Evolutionary conservation across 2,113 vertebrate genomes (phyloP), one percentile per base, ranked within the genome.

Genomic region (Neofelis nebulosa): DNA sequence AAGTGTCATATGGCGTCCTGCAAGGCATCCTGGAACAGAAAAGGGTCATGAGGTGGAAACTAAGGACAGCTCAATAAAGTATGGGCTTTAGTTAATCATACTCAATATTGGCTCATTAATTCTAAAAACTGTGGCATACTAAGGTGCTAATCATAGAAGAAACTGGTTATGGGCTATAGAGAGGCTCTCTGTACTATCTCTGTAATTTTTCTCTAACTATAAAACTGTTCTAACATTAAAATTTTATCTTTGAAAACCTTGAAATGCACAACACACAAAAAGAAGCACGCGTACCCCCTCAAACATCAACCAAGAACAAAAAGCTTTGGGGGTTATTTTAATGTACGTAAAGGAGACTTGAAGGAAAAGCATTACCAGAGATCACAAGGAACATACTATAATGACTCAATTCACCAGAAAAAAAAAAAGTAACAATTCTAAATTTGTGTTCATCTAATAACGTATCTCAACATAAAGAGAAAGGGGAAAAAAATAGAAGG

Each of bases 291-390:
- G 66, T 23, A 73, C 15, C 25, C 25, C 45, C 2, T 3, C 65
- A 61, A 95, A 89, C 29, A 36, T 16, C 83, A 66, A 91, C 45
- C 88, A 86, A 96, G 27, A 93, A 25, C 21, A 80, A 61, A 90
- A 92, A 21, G 16, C 9, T 85, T 90, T 73, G 33, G 14, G 50
- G 38, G 3, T 25, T 81, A 15, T 15, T n/a, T 41, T 79, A 80
- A 92, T 31, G 29, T 18, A 68, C 81, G 52, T 31, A 74, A 63
- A 90, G 63, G 7, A 52, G 48, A 38, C 12, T 57, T 89, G 50
- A 74, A 89, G 68, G 33, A 50, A 81, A 74, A 85, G n/a, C 79
- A 68, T 66, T 61, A 50, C 3, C 83, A 31, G 84, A 50, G 66
- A 66, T 52, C 12, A 74, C 90, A 41, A 89, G 52, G 63, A 83